These are phyloP conservation scores for Acrossocheilus wenchowensis DNA, from an alignment of 2,797 vertebrate genomes.

Conservation along the genomic window DNA sequence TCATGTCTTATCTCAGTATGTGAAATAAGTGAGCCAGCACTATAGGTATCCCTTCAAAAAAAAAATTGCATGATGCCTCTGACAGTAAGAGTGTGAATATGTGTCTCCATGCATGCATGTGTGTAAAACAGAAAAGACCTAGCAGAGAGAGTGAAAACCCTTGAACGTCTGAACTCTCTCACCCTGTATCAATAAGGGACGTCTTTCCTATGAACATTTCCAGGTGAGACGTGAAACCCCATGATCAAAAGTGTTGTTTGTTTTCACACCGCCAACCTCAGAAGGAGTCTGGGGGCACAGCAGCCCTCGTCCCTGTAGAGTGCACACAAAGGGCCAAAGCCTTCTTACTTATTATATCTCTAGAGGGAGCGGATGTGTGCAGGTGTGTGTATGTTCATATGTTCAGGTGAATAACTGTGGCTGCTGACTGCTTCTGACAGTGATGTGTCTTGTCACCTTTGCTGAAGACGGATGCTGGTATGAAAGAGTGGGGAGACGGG, in stretches of 20 bases:
- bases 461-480: slow-evolving; percentile 80
- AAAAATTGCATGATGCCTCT: neutral
- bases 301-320: slow-evolving; percentile 84
- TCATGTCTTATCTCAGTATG: neutral
- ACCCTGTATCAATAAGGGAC: slow-evolving; percentile 63
- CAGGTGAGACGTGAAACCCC: slow-evolving; percentile 72
- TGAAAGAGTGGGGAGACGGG: slow-evolving; percentile 63
- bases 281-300: slow-evolving; percentile 73
- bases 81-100: slow-evolving; percentile 53
- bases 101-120: slow-evolving; percentile 52
- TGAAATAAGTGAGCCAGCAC: neutral
- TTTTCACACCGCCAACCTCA: slow-evolving; percentile 80
- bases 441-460: slow-evolving; percentile 88
- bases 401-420: slow-evolving; percentile 56
- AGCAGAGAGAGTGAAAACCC: slow-evolving; percentile 7
- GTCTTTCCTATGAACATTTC: slow-evolving; percentile 76
- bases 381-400: slow-evolving; percentile 53
- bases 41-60: neutral
- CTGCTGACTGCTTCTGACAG: slow-evolving; percentile 83
- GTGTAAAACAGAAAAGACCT: slow-evolving; percentile 29
- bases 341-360: slow-evolving; percentile 88
- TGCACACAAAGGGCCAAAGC: slow-evolving; percentile 77
- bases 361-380: slow-evolving; percentile 75
- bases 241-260: slow-evolving; percentile 87
- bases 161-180: slow-evolving; percentile 65